A percentile compares a stretch with the other conserved stretches of the same genome.
These are phyloP conservation scores for Pachliopta kotzebuea DNA, from an alignment of 2,888 invertebrate genomes.

Conservation along the genomic window DNA sequence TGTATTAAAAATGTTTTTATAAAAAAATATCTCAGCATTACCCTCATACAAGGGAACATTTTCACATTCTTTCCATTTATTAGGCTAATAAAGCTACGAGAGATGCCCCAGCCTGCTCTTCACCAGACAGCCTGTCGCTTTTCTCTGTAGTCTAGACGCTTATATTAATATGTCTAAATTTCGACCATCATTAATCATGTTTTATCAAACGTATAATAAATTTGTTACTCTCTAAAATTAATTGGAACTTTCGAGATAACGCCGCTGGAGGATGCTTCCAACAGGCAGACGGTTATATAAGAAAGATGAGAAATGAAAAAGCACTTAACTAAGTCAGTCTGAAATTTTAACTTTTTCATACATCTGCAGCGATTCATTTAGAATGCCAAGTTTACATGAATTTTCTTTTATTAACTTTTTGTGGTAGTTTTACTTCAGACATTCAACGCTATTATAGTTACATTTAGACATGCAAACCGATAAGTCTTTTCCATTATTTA, in stretches of 20 bases:
- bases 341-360: conserved; percentile 13
- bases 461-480: too few relatives aligned
- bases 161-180: conserved; percentile 28
- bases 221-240: conserved; percentile 26
- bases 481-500: too few relatives aligned
- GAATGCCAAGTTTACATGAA: conserved; percentile 1
- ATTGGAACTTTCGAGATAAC: conserved; percentile 29
- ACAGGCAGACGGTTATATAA: conserved; percentile 12
- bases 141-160: conserved; percentile 24
- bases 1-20: too few relatives aligned
- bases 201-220: conserved; percentile 30
- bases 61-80: too few relatives aligned
- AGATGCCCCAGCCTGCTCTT: neutral
- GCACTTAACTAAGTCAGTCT: conserved; percentile 10
- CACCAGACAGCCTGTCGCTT: conserved; percentile 15
- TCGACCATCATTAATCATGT: conserved; percentile 28
- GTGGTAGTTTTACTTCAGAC: neutral
- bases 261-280: conserved; percentile 13
- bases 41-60: too few relatives aligned
- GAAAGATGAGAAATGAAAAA: conserved; percentile 22
- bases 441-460: neutral
- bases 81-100: neutral
- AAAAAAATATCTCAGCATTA: too few relatives aligned
- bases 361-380: conserved; percentile 5
- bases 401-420: neutral